Evolutionary conservation across 2,888 invertebrate genomes (phyloP).

Genomic region (Phyllotreta striolata): DNA sequence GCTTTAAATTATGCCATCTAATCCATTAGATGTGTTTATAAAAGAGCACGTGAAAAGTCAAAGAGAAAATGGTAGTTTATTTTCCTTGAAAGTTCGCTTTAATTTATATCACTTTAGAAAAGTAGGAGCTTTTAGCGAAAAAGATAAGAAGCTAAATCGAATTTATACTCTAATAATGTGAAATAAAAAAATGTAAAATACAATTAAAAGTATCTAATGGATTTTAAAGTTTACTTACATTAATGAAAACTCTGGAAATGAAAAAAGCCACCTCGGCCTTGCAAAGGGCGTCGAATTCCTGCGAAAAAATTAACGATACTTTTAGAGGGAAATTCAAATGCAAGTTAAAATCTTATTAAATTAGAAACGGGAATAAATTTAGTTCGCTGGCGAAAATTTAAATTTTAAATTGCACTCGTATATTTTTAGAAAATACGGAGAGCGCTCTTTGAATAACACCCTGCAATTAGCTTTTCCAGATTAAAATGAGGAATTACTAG

Average conservation of each 20-base stretch:
- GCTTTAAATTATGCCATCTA: no score
- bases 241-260: constrained; percentile 74
- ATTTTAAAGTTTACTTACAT: no score
- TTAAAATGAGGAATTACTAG: no score
- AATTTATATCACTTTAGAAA: constrained; percentile 3
- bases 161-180: neutral
- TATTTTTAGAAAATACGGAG: neutral
- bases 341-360: constrained; percentile 17
- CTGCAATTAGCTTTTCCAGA: no score
- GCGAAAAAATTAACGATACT: constrained; percentile 56
- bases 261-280: constrained; percentile 82
- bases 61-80: no score
- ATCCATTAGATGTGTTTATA: no score
- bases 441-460: neutral
- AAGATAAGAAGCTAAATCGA: neutral
- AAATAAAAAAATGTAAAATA: neutral
- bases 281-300: constrained; percentile 82
- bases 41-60: no score
- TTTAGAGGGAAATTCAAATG: constrained; percentile 25
- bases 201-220: constrained; percentile 13
- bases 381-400: neutral
- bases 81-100: neutral
- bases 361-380: constrained; percentile 5
- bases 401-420: neutral
- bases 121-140: neutral